Evolutionary conservation across 2,888 invertebrate species (phyloP), one percentile per base, ranked within the genome.

Genomic region (Napeogenes sylphis): DNA sequence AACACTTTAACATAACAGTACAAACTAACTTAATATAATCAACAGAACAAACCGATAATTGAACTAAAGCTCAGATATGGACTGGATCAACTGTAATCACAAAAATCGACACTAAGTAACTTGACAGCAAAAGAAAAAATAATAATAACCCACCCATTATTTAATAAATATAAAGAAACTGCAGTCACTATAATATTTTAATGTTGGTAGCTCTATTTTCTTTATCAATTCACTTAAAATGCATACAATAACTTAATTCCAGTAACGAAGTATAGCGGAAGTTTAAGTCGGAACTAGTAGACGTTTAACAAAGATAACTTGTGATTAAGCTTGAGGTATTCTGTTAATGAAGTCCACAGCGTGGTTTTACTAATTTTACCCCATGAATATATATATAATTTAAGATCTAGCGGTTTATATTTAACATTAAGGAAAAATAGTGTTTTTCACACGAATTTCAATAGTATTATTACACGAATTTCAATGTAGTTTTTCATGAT

Each of bases 231-330:
- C 30, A 51, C 51, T 51, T 51, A 51, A 51, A 12, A 51, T 30
- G n/a, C 10, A 35, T 35, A 35, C 35, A 35, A 35, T 4, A 30
- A 30, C 2, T 30, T 10, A 30, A 30, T 30, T 10, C 51, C 30
- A 30, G 51, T 51, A 30, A 30, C 21, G 10, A 51, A 47, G 14
- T 47, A 51, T 51, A 10, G 12, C 21, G 51, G 51, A 51, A 51
- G 30, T 51, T 51, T 12, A 51, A 51, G 51, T 51, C 51, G 51
- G 51, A 51, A 51, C 21, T 51, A 51, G 30, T 30, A 51, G 51
- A 51, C 51, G 30, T 30, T 42, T 51, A 51, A 51, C 51, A 51
- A 51, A 51, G 30, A 21, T 30, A 30, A 30, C 30, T 30, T 30
- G 30, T 51, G 30, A 51, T 51, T 30, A 51, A 51, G 21, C 5